These are phyloP conservation scores for Coptotermes formosanus DNA, from an alignment of 1,140 invertebrate genomes.

Conservation along the genomic window DNA sequence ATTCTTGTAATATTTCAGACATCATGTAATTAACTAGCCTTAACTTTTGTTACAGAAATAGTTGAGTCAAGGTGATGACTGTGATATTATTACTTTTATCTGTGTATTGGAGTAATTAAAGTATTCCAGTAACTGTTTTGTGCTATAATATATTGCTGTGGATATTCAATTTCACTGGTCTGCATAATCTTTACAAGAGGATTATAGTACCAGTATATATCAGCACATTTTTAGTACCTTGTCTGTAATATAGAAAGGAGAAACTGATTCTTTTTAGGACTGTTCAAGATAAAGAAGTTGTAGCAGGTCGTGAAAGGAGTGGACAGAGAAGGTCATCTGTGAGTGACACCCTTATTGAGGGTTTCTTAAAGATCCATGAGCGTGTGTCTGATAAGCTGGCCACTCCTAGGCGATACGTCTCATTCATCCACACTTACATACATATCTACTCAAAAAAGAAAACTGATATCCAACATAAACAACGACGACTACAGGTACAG, in stretches of 20 bases:
- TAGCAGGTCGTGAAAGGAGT: background rate
- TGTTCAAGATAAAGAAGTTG: background rate
- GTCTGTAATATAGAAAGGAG: background rate
- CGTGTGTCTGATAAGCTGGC: constrained; percentile 39
- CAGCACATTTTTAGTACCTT: too few species aligned
- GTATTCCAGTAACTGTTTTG: too few species aligned
- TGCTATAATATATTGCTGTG: too few species aligned
- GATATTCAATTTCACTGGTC: too few species aligned
- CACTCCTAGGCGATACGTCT: constrained; percentile 58
- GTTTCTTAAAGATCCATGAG: constrained; percentile 52
- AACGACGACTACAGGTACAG: constrained; percentile 59
- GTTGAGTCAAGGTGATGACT: too few species aligned
- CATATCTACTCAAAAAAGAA: constrained; percentile 58
- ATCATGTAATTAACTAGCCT: too few species aligned
- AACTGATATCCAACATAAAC: constrained; percentile 51
- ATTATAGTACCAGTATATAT: too few species aligned
- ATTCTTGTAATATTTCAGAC: too few species aligned
- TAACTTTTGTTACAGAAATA: too few species aligned
- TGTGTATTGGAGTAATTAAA: too few species aligned
- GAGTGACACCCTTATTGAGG: constrained; percentile 46
- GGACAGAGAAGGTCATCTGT: background rate
- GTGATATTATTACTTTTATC: too few species aligned
- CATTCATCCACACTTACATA: constrained; percentile 62
- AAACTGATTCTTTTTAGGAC: background rate
- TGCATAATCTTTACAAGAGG: too few species aligned